These are phyloP conservation scores for Brotula barbata DNA, from an alignment of 2,797 vertebrate species.

Conservation along the genomic window DNA sequence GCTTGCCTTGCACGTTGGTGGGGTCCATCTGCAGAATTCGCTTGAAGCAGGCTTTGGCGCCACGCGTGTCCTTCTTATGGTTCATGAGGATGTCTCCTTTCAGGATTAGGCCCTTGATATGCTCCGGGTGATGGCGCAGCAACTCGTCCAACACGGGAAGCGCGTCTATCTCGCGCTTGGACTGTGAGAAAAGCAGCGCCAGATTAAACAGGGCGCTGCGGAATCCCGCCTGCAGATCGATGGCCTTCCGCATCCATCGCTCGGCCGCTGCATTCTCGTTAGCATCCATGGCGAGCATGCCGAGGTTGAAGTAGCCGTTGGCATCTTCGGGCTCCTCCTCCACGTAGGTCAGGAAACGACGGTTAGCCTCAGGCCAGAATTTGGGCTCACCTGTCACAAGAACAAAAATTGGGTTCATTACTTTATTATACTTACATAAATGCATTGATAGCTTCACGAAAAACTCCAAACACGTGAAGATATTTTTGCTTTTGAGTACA, in stretches of 20 bases:
- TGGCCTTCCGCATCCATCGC: constrained; percentile 95
- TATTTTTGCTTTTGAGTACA: too few relatives aligned
- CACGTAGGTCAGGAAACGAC: constrained; percentile 90
- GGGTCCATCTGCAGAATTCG: constrained; percentile 91
- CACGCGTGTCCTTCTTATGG: constrained; percentile 92
- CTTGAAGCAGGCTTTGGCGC: constrained; percentile 92
- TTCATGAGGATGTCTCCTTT: constrained; percentile 99
- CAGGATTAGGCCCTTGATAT: constrained; percentile 95
- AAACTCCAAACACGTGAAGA: too few relatives aligned
- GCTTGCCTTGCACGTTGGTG: constrained; percentile 94
- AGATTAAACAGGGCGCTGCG: constrained; percentile 96
- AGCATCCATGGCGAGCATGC: constrained; percentile 98
- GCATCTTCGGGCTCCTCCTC: constrained; percentile 93
- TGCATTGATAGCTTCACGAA: too few relatives aligned
- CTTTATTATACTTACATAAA: too few relatives aligned
- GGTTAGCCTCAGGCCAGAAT: constrained; percentile 93
- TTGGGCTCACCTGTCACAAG: constrained; percentile 83
- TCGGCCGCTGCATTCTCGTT: constrained; percentile 89
- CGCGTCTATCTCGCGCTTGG: constrained; percentile 87
- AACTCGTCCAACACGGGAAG: constrained; percentile 91
- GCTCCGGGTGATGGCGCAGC: constrained; percentile 89
- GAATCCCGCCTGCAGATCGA: constrained; percentile 88
- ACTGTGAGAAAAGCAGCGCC: constrained; percentile 94
- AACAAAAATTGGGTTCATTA: too few relatives aligned
- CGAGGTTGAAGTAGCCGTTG: constrained; percentile 98